Evolutionary conservation across 1,140 invertebrate species (phyloP).

Genomic region (Colletes latitarsis): DNA sequence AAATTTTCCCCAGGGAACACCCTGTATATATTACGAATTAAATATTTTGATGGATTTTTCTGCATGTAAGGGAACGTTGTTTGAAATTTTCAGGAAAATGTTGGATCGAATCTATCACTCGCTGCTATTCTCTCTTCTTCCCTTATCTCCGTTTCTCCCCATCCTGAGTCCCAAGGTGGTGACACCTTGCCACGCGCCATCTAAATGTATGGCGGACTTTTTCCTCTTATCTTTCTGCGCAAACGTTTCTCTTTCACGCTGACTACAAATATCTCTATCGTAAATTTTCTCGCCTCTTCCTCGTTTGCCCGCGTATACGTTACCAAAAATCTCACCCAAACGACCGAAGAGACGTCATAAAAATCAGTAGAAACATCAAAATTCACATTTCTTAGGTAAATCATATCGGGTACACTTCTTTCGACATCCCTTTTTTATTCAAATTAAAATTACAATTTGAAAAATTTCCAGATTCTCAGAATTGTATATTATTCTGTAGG

Average conservation of each 20-base stretch:
- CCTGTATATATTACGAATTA: too few relatives aligned
- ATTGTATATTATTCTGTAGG: too few relatives aligned
- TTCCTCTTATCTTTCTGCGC: constrained; percentile 52
- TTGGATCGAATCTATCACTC: constrained; percentile 12
- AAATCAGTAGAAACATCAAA: too few relatives aligned
- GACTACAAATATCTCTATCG: constrained; percentile 1
- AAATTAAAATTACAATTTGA: too few relatives aligned
- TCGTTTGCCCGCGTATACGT: background rate
- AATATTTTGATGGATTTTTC: too few relatives aligned
- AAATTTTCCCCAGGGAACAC: too few relatives aligned
- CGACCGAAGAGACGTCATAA: too few relatives aligned
- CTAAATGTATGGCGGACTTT: constrained; percentile 33
- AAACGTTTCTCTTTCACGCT: constrained; percentile 47
- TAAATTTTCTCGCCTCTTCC: constrained; percentile 4
- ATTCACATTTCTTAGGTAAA: too few relatives aligned
- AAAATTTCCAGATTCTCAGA: too few relatives aligned
- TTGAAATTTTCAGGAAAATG: background rate
- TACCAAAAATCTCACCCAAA: background rate
- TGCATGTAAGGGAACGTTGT: too few relatives aligned
- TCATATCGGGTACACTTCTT: too few relatives aligned
- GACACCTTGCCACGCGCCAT: constrained; percentile 64
- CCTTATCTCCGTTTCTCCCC: constrained; percentile 44
- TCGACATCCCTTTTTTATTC: too few relatives aligned
- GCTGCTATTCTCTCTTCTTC: background rate
- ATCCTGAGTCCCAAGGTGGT: constrained; percentile 11